Evolutionary conservation across 2,113 vertebrate genomes (phyloP).

Genomic region (Hippocampus abdominalis): DNA sequence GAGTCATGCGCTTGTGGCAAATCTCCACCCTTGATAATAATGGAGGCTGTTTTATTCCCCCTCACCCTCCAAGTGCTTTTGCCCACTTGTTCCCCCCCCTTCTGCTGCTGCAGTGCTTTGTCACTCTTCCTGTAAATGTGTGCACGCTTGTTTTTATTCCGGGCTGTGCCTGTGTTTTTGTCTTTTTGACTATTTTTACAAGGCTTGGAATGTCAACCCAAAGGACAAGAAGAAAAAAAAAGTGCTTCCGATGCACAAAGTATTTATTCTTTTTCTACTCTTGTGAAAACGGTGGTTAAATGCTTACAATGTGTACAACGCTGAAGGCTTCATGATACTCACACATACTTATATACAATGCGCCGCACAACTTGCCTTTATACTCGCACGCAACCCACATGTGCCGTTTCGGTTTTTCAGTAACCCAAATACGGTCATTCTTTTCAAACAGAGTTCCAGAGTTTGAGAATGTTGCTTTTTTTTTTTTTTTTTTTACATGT

Average conservation of each 20-base stretch:
- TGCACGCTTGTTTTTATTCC: conserved; percentile 59
- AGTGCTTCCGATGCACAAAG: conserved; percentile 43
- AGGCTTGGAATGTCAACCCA: conserved; percentile 61
- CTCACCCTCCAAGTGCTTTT: conserved; percentile 58
- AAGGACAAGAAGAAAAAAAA: conserved; percentile 31
- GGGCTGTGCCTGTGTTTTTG: conserved; percentile 63
- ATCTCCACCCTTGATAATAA: conserved; percentile 69
- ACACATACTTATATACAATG: no score
- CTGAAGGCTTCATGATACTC: neutral
- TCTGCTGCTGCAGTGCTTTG: conserved; percentile 51
- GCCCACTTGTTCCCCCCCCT: conserved; percentile 51
- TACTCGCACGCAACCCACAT: no score
- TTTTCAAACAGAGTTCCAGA: no score
- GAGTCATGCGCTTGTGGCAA: conserved; percentile 68
- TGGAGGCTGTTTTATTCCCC: conserved; percentile 51
- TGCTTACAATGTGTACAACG: conserved; percentile 1
- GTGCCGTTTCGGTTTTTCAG: no score
- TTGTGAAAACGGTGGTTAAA: conserved; percentile 10
- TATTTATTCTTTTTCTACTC: conserved; percentile 43
- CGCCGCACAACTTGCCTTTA: no score
- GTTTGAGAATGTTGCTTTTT: no score
- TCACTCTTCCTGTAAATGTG: conserved; percentile 67
- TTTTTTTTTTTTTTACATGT: no score
- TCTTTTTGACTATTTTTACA: conserved; percentile 64
- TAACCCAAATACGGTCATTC: no score